Conservation (phyloP, 2,888 invertebrate species). For the Drosophila demipolita region DNA sequence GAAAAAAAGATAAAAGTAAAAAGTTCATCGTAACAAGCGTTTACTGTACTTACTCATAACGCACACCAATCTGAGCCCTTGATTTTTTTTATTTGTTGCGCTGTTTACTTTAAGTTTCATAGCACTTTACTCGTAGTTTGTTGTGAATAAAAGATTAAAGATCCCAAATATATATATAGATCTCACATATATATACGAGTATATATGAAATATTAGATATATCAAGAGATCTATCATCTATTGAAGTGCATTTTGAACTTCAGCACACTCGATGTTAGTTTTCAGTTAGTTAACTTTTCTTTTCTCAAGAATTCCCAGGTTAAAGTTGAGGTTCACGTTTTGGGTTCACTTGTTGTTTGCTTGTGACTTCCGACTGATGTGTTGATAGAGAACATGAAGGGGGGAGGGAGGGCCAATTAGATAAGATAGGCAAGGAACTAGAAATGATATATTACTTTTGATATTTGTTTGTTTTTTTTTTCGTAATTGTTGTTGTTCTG, state of each 20-base stretch:
- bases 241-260: slow-evolving; percentile 8
- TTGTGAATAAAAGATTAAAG: not conserved
- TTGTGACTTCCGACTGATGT: not conserved
- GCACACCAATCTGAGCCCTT: too few species aligned
- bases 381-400: not conserved
- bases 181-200: too few species aligned
- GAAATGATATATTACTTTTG: too few species aligned
- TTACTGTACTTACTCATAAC: slow-evolving; percentile 10
- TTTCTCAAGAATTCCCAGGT: slow-evolving; percentile 6
- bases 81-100: not conserved
- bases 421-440: slow-evolving; percentile 18
- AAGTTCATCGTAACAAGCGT: not conserved
- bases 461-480: slow-evolving; percentile 2
- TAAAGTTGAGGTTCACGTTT: slow-evolving; percentile 1
- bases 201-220: not conserved
- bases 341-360: slow-evolving; percentile 25
- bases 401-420: not conserved
- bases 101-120: slow-evolving; percentile 29
- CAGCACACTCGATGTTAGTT: not conserved
- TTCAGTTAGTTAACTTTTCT: slow-evolving; percentile 3
- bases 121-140: not conserved
- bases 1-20: not conserved
- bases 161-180: not conserved
- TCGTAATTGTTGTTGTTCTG: slow-evolving; percentile 46
- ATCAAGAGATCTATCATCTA: not conserved